Conservation (phyloP, 2,888 invertebrate species). For the Dichetophora obliterata region DNA sequence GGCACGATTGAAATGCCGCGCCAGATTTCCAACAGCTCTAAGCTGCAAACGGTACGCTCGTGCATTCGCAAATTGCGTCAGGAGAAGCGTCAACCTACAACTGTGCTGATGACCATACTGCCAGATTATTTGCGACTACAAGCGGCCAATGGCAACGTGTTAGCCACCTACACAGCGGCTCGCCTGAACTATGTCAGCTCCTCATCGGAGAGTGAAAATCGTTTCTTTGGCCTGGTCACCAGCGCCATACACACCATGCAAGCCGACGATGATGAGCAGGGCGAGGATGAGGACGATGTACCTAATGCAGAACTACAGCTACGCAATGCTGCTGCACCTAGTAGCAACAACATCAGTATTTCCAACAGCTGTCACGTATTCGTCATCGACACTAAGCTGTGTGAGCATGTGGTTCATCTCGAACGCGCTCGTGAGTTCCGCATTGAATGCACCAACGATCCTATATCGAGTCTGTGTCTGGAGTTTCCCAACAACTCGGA, state of each 20-base stretch:
- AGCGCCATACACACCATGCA: conserved; percentile 76
- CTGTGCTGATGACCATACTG: conserved; percentile 87
- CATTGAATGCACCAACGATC: conserved; percentile 85
- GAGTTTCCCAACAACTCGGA: conserved; percentile 92
- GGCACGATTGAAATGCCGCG: conserved; percentile 97
- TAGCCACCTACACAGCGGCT: conserved; percentile 90
- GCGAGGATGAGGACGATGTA: conserved; percentile 20
- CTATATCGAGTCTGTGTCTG: conserved; percentile 82
- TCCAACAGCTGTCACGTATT: conserved; percentile 96
- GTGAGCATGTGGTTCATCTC: conserved; percentile 84
- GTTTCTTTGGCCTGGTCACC: conserved; percentile 94
- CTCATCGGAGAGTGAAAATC: conserved; percentile 89
- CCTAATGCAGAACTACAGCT: conserved; percentile 68
- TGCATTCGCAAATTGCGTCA: conserved; percentile 91
- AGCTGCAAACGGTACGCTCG: conserved; percentile 83
- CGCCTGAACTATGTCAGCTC: conserved; percentile 91
- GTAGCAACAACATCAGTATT: conserved; percentile 70
- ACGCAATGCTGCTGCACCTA: conserved; percentile 71
- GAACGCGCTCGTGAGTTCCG: conserved; percentile 87
- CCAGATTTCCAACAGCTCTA: conserved; percentile 80
- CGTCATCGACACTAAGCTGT: conserved; percentile 89
- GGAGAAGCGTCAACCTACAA: conserved; percentile 88
- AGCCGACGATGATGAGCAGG: conserved; percentile 63
- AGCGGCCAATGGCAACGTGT: conserved; percentile 81
- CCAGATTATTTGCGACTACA: conserved; percentile 84